These are phyloP conservation scores for Australoheros facetus DNA, from an alignment of 2,797 vertebrate genomes.

Conservation along the genomic window DNA sequence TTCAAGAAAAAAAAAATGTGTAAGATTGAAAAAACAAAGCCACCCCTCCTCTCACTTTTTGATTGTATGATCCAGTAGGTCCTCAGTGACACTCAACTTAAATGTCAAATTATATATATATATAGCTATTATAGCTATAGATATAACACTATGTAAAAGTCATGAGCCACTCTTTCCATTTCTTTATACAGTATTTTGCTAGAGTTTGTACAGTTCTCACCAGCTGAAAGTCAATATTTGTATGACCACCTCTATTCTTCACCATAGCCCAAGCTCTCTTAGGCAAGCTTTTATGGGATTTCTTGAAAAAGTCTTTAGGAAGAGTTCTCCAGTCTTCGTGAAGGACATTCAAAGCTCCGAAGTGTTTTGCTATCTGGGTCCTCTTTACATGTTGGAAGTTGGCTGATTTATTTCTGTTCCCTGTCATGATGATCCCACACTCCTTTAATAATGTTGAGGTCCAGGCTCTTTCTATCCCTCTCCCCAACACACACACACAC, in stretches of 20 bases:
- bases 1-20: slow-evolving; percentile 1
- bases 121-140: not conserved
- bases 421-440: too few species aligned
- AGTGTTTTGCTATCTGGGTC: too few species aligned
- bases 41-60: slow-evolving; percentile 29
- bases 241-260: not conserved
- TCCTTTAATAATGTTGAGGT: too few species aligned
- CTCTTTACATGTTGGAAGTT: too few species aligned
- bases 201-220: not conserved
- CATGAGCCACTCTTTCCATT: not conserved
- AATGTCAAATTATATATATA: slow-evolving; percentile 65
- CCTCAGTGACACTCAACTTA: slow-evolving; percentile 70
- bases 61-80: slow-evolving; percentile 35
- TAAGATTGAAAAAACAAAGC: not conserved
- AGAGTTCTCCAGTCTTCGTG: too few species aligned
- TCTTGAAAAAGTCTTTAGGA: too few species aligned
- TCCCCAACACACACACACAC: too few species aligned
- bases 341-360: too few species aligned
- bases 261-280: not conserved
- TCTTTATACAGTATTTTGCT: not conserved
- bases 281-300: too few species aligned
- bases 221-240: too few species aligned
- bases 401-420: too few species aligned
- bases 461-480: too few species aligned
- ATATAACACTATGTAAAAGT: not conserved